Percentiles rank a stretch among this genome's conserved stretches.
Conservation (phyloP, 2,113 vertebrate genomes). For the Charadrius vociferus region DNA sequence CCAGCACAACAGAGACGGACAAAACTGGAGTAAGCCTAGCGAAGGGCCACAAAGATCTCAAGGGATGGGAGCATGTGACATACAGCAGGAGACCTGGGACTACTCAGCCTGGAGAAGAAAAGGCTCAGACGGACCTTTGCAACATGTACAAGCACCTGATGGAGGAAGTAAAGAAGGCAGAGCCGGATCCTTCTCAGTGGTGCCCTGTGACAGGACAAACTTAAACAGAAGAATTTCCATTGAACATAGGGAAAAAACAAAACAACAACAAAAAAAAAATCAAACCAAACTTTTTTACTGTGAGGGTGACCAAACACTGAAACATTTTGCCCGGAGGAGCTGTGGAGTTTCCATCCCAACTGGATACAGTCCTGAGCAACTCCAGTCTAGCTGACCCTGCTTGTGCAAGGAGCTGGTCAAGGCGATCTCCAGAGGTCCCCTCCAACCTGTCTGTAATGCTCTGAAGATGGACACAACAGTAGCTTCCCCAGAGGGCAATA, state of each 20-base stretch:
- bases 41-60: neutral
- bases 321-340: neutral
- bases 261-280: too few species aligned
- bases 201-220: neutral
- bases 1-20: neutral
- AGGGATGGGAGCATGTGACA: neutral
- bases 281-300: neutral
- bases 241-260: neutral
- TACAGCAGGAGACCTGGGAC: neutral
- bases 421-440: neutral
- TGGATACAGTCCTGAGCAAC: fast-evolving
- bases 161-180: neutral
- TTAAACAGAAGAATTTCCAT: fast-evolving
- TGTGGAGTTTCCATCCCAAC: neutral
- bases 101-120: neutral
- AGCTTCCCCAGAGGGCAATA: neutral
- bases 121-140: neutral
- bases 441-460: neutral
- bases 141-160: fast-evolving
- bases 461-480: neutral
- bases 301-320: too few species aligned
- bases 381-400: neutral
- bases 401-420: neutral
- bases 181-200: neutral
- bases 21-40: neutral